Evolutionary conservation across 2,888 invertebrate genomes (phyloP).

Genomic region (Caenorhabditis zanzibari): DNA sequence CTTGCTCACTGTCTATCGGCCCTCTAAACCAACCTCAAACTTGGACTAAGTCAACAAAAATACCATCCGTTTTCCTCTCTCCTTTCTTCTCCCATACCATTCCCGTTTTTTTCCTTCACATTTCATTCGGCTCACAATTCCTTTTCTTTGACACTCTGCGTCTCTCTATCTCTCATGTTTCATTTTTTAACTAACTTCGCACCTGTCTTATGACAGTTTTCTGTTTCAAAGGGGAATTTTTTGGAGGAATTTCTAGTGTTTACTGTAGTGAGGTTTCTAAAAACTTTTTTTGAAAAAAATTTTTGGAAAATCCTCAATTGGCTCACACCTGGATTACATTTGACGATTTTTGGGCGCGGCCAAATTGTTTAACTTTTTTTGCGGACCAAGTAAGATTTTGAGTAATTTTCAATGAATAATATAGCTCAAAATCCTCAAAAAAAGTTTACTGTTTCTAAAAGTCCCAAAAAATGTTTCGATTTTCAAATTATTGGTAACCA

Average conservation of each 20-base stretch:
- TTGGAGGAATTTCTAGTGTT: background rate
- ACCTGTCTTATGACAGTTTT: conserved; percentile 20
- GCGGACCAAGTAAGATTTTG: too few species aligned
- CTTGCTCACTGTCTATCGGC: conserved; percentile 10
- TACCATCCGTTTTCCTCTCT: conserved; percentile 31
- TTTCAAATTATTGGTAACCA: too few species aligned
- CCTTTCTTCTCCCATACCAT: conserved; percentile 31
- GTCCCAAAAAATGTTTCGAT: too few species aligned
- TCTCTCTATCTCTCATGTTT: conserved; percentile 32
- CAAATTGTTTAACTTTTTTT: background rate
- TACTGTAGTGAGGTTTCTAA: background rate
- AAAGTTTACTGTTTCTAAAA: too few species aligned
- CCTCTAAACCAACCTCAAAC: conserved; percentile 33
- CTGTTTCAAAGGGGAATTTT: background rate
- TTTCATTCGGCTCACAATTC: background rate
- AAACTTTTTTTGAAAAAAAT: background rate
- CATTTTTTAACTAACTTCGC: conserved; percentile 29
- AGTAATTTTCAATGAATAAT: too few species aligned
- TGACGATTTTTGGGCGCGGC: too few species aligned
- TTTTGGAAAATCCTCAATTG: too few species aligned
- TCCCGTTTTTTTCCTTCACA: conserved; percentile 16
- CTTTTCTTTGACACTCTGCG: conserved; percentile 39
- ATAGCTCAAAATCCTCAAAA: too few species aligned
- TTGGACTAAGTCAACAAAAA: conserved; percentile 48
- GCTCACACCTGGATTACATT: too few species aligned